Conservation (phyloP, 2,888 invertebrate species). For the Anticlea derivata region DNA sequence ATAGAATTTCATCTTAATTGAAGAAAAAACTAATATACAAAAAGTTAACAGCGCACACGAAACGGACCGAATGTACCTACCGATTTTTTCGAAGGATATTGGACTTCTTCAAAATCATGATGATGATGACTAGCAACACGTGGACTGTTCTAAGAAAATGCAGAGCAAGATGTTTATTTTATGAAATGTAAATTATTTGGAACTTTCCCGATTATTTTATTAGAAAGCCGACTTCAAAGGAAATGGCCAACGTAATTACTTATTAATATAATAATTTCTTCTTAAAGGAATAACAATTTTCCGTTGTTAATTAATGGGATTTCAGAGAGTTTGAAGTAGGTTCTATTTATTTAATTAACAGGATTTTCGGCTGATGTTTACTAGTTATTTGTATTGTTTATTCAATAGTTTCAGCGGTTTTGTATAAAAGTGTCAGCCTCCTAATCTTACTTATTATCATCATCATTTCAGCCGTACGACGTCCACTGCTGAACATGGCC, state of each 20-base stretch:
- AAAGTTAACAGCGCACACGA: no score
- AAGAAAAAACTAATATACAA: no score
- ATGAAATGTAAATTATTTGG: constrained; percentile 5
- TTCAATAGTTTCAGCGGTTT: no score
- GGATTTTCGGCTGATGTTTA: not conserved
- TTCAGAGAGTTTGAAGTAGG: constrained; percentile 16
- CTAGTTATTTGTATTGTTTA: no score
- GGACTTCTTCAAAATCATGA: no score
- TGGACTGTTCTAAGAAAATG: not conserved
- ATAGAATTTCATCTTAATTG: no score
- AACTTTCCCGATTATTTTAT: constrained; percentile 39
- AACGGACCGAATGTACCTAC: no score
- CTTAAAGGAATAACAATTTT: constrained; percentile 33
- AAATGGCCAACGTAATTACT: constrained; percentile 36
- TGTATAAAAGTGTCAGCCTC: no score
- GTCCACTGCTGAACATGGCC: no score
- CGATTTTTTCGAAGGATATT: no score
- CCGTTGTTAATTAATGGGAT: constrained; percentile 12
- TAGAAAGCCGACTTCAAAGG: constrained; percentile 35
- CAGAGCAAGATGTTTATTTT: constrained; percentile 1
- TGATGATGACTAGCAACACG: not conserved
- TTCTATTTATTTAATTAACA: constrained; percentile 16
- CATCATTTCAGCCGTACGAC: no score
- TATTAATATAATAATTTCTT: constrained; percentile 41
- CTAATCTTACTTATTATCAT: no score